phyloP scores from a whole-genome alignment of 2,888 invertebrate species.

The Drosophila lacicola region DNA sequence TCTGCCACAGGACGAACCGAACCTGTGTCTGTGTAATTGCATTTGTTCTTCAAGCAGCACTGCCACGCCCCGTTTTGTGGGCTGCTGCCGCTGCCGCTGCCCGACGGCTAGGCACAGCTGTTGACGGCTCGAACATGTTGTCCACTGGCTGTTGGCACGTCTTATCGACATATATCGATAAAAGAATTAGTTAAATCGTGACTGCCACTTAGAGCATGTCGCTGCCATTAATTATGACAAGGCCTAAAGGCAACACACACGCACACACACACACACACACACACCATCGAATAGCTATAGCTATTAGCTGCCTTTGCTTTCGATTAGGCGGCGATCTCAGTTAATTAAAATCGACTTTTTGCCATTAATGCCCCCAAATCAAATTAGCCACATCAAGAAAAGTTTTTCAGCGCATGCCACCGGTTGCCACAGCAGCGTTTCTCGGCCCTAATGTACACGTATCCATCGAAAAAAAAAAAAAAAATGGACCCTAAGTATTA shows the following conservation, averaged over 20 bases:
- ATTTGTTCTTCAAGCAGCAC: conserved; percentile 23
- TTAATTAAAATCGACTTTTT: conserved; percentile 81
- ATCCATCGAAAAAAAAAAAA: conserved; percentile 17
- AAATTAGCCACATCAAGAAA: conserved; percentile 63
- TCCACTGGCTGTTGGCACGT: conserved; percentile 58
- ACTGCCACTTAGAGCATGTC: conserved; percentile 80
- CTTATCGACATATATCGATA: conserved; percentile 81
- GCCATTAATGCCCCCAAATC: conserved; percentile 77
- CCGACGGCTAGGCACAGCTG: conserved; percentile 55
- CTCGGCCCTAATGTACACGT: conserved; percentile 9
- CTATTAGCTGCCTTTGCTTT: conserved; percentile 69
- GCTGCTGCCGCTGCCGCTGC: not conserved
- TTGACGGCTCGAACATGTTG: conserved; percentile 28
- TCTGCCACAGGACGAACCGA: conserved; percentile 20
- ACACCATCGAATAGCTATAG: conserved; percentile 8
- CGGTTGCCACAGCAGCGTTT: conserved; percentile 46
- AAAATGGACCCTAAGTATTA: not conserved
- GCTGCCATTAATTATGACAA: conserved; percentile 83
- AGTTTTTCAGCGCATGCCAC: conserved; percentile 49
- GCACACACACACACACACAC: conserved; percentile 4
- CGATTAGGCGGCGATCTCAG: conserved; percentile 58
- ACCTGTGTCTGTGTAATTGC: conserved; percentile 41
- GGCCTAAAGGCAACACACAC: conserved; percentile 41
- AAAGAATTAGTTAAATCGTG: conserved; percentile 82
- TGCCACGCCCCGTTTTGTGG: conserved; percentile 20